Base-by-base conservation (phyloP, 2,888 invertebrate genomes). In the Germaria angustata region DNA sequence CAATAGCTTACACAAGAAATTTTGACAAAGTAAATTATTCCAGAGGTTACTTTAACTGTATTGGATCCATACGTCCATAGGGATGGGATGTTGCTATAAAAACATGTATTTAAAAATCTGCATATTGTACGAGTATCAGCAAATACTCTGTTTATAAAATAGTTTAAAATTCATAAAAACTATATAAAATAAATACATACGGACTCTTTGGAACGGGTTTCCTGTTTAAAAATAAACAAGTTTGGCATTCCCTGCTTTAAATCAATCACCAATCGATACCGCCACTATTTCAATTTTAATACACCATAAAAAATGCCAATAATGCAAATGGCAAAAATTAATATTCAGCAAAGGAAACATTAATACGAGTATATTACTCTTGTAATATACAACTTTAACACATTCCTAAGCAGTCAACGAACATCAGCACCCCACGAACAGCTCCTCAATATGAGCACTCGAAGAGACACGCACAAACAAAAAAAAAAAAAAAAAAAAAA, bases 251-350 rank as follows among this genome's bases (percentile, higher is more conserved):
- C n/a, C 8, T 17, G 15, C 36, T 46, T 65, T 15, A 75, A 66
- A 75, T 57, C 75, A 75, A 66, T 66, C 46, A 75, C n/a, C 24
- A 24, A 66, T 46, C 24, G 36, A 24, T 75, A 46, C n/a, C 44
- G 55, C n/a, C 44, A 24, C 24, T 24, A 28, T 34, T 57, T 55
- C 13, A 65, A 49, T 57, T 57, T 46, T 44, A 46, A 66, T 28
- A 66, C 55, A 55, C 15, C 46, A 55, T 36, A 46, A 34, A 65
- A 66, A 55, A 36, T 66, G 65, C 28, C n/a, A 55, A 34, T 66
- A 66, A 17, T 34, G 34, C 7, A 17, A 72, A 36, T 20, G 7
- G n/a, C 11, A 44, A 57, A 57, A 57, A 32, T 75, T 75, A 66
- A 66, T 75, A 75, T 75, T 65, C 75, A 55, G 46, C 65, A 55